A percentile compares a stretch with the other conserved stretches of the same genome.
Evolutionary conservation across 92 coral and sea anemone genomes (phyloP).

Genomic region (Umimayanthus kanabou): DNA sequence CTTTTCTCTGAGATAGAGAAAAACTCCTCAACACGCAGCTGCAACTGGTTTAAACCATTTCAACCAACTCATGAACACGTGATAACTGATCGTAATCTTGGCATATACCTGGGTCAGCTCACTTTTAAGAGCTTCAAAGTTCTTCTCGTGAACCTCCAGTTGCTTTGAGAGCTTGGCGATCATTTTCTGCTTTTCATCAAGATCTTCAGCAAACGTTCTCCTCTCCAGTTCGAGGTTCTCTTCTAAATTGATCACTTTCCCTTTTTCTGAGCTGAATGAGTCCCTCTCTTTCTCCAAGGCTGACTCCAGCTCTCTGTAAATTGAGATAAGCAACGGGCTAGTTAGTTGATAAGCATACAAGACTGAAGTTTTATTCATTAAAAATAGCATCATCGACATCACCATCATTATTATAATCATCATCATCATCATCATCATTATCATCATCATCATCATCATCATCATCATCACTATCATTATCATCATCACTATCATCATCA

Average conservation of each 20-base stretch:
- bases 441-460: too few species aligned
- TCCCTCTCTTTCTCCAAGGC: conserved; percentile 81
- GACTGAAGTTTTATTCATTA: too few species aligned
- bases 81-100: background rate
- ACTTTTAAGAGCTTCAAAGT: conserved; percentile 91
- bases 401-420: too few species aligned
- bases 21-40: too few species aligned
- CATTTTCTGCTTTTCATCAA: conserved; percentile 79
- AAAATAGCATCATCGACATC: too few species aligned
- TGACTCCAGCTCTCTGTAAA: conserved; percentile 77
- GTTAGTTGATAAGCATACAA: too few species aligned
- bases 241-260: conserved; percentile 65
- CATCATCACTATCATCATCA: background rate
- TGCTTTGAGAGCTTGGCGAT: conserved; percentile 85
- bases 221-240: conserved; percentile 68
- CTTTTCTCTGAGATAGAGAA: too few species aligned
- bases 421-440: too few species aligned
- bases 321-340: too few species aligned
- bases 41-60: too few species aligned
- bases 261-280: conserved; percentile 58
- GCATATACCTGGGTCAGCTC: conserved; percentile 79
- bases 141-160: conserved; percentile 91
- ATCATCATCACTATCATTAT: background rate
- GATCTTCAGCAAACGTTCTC: conserved; percentile 62
- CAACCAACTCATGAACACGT: too few species aligned